Evolutionary conservation across 2,797 vertebrate genomes (phyloP).

Genomic region (Falco naumanni): DNA sequence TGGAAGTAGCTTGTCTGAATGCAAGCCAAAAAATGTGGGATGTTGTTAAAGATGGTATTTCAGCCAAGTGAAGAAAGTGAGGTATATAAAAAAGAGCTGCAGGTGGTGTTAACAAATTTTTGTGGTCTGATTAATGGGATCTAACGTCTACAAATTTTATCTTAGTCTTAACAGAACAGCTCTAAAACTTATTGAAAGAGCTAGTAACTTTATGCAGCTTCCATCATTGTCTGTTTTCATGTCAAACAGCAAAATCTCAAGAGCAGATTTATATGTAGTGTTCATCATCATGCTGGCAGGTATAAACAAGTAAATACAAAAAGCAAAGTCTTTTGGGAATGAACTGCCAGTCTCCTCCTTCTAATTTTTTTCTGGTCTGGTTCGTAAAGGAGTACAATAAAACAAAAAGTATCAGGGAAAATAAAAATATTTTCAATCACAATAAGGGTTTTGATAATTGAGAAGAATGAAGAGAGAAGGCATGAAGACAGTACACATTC

Average conservation of each 20-base stretch:
- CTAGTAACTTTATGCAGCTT: neutral
- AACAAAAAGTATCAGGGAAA: neutral
- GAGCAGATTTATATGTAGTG: neutral
- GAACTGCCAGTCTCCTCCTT: neutral
- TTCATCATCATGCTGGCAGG: neutral
- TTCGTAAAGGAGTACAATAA: neutral
- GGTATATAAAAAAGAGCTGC: neutral
- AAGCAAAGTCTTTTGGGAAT: neutral
- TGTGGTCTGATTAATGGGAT: neutral
- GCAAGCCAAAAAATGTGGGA: neutral
- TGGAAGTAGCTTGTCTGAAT: constrained; percentile 13
- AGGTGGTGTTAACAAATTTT: constrained; percentile 14
- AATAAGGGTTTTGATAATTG: neutral
- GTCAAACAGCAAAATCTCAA: neutral
- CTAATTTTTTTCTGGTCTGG: neutral
- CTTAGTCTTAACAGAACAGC: neutral
- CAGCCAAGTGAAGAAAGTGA: neutral
- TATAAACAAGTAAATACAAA: neutral
- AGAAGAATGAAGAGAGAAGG: neutral
- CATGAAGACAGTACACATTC: neutral
- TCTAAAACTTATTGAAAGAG: neutral
- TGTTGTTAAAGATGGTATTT: neutral
- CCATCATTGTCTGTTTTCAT: neutral
- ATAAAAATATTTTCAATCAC: neutral
- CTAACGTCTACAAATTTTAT: neutral